phyloP scores from a whole-genome alignment of 1,140 invertebrate genomes.

The Heterodera schachtii region DNA sequence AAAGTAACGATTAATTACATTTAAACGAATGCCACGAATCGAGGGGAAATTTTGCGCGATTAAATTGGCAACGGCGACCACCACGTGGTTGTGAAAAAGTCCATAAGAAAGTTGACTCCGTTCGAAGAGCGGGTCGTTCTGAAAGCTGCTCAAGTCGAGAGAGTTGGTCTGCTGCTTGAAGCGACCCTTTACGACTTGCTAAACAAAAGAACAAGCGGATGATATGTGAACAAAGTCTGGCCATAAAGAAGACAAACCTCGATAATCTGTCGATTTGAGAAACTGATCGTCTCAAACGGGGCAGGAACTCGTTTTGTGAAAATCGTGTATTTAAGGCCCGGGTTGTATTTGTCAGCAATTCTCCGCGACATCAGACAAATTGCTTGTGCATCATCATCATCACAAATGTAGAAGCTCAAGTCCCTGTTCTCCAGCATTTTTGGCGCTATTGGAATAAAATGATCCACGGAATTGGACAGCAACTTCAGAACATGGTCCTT shows the following conservation, averaged over 20 bases:
- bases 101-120: slow-evolving; percentile 3
- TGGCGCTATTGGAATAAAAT: slow-evolving; percentile 34
- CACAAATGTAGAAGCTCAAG: slow-evolving; percentile 21
- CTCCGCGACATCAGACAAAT: slow-evolving; percentile 28
- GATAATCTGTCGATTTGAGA: slow-evolving; percentile 21
- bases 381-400: slow-evolving; percentile 31
- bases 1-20: slow-evolving; percentile 17
- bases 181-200: slow-evolving; percentile 33
- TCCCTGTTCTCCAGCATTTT: slow-evolving; percentile 26
- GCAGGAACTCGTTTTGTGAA: slow-evolving; percentile 15
- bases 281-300: slow-evolving; percentile 31
- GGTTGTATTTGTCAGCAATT: slow-evolving; percentile 37
- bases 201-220: slow-evolving; percentile 18
- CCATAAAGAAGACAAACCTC: slow-evolving; percentile 20
- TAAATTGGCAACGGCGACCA: slow-evolving; percentile 30
- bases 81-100: slow-evolving; percentile 43
- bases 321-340: slow-evolving; percentile 35
- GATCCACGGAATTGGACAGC: slow-evolving; percentile 26
- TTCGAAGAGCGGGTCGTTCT: slow-evolving; percentile 28
- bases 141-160: slow-evolving; percentile 45
- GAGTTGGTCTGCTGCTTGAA: slow-evolving; percentile 41
- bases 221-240: too few relatives aligned
- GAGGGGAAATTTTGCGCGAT: slow-evolving; percentile 27
- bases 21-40: slow-evolving; percentile 41
- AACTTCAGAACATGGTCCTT: slow-evolving; percentile 29